Evolutionary conservation across 2,888 invertebrate genomes (phyloP), one percentile per base, ranked within the genome.

Genomic region (Toxonevra muliebris): DNA sequence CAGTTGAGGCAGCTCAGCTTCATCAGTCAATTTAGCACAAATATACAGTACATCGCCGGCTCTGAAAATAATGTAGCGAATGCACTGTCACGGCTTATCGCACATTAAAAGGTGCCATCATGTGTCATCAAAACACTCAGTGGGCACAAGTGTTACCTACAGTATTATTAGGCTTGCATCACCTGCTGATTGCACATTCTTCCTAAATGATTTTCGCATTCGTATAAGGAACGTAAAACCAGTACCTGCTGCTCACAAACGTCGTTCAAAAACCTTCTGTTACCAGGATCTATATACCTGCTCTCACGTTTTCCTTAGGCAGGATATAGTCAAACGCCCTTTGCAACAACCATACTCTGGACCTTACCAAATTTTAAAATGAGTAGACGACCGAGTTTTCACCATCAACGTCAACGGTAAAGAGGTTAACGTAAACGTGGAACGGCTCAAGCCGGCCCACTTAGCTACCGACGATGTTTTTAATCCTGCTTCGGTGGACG

Each of bases 121-220:
- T 57, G 57, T 30, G 10, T 20, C 15, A 54, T 10, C 19, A 54
- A 15, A 15, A 17, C 13, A 12, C 10, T 7, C 45, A 45, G 45
- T 45, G 45, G 45, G 45, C 45, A n/a, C 30, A 30, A 55, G 5
- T 55, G 40, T 13, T 55, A n/a, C 55, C 55, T 19, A 19, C 54
- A 17, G 17, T 17, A 20, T 30, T 19, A 7, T 55, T 19, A 12
- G n/a, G 20, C 19, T 10, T 55, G 20, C 13, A 10, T 15, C 52
- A 52, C 52, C 52, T n/a, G 1, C 13, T 1, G 52, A 52, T 15
- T 15, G n/a, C 9, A n/a, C 10, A 10, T 52, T 52, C 52, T 52
- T 52, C 15, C 9, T 52, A 15, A 15, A 52, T 10, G 15, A 52
- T 15, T 52, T 52, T 15, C 52, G 52, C 9, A 15, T 2, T 10